Evolutionary conservation across 2,888 invertebrate species (phyloP), one percentile per base, ranked within the genome.

Genomic region (Synergus gifuensis): DNA sequence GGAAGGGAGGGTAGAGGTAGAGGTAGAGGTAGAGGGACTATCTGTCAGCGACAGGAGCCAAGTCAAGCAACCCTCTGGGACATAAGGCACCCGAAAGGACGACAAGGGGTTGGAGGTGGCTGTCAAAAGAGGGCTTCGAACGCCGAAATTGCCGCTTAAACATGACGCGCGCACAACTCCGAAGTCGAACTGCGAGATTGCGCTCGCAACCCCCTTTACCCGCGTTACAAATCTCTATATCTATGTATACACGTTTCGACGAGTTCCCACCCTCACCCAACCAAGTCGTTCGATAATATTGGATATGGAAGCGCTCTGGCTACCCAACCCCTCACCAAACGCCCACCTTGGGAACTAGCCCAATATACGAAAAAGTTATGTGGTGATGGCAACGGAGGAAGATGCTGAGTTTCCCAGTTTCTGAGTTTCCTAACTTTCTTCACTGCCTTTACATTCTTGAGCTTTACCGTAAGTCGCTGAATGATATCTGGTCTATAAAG

Each of bases 111-210:
- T n/a, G 54, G 54, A 54, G 54, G 54, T 54, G 54, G 9, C 54
- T 54, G 54, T 54, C 54, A 54, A 54, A 54, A 54, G 54, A 54
- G 67, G 58, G 66, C 60, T 64, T 64, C n/a, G 82, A 82, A 84
- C 83, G 85, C 83, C 83, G 81, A 87, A 89, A 87, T 88, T 86
- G 86, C 86, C 86, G 86, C 86, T 88, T 85, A 88, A 87, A 88
- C 87, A 88, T 86, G 87, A 87, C 85, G 86, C 86, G 85, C 83
- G 85, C 67, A 58, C 86, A 85, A 82, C 83, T 79, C 82, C n/a
- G n/a, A 82, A 89, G 86, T 87, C 86, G 82, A 87, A 87, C 85
- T 86, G 85, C 86, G 83, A 88, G 88, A 87, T 88, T 89, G 86
- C 84, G 78, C 67, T 54, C 54, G 54, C 8, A 9, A 9, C 3